These are phyloP conservation scores for Andrena praecox DNA, from an alignment of 2,888 invertebrate genomes.

Conservation along the genomic window DNA sequence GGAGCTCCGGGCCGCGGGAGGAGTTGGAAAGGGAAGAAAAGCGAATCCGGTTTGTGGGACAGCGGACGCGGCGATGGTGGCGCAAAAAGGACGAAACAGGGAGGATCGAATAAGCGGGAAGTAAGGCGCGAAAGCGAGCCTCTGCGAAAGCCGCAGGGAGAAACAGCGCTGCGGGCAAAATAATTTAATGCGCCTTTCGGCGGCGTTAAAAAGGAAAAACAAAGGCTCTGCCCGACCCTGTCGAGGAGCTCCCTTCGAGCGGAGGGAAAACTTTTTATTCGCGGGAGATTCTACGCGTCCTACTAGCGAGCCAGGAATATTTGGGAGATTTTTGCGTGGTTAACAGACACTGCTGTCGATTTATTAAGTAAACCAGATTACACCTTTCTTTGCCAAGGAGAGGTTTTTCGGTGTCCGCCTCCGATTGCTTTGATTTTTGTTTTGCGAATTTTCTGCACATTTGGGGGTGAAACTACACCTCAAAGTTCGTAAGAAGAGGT, in stretches of 20 bases:
- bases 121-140: slow-evolving; percentile 48
- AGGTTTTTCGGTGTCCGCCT: no score
- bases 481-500: no score
- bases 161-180: slow-evolving; percentile 39
- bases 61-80: slow-evolving; percentile 32
- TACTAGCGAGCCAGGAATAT: not conserved
- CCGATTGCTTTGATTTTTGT: no score
- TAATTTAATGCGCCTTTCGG: slow-evolving; percentile 53
- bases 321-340: not conserved
- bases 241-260: not conserved
- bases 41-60: slow-evolving; percentile 50
- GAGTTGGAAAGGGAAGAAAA: not conserved
- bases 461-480: no score
- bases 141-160: slow-evolving; percentile 29
- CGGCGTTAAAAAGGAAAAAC: slow-evolving; percentile 35
- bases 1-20: not conserved
- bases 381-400: no score
- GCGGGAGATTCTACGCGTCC: not conserved
- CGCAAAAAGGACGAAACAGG: slow-evolving; percentile 52
- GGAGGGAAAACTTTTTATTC: not conserved
- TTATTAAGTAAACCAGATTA: no score
- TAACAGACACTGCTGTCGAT: no score
- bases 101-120: slow-evolving; percentile 59
- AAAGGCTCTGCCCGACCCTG: not conserved
- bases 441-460: no score